Conservation (phyloP, 2,113 vertebrate species). For the Thymallus thymallus region DNA sequence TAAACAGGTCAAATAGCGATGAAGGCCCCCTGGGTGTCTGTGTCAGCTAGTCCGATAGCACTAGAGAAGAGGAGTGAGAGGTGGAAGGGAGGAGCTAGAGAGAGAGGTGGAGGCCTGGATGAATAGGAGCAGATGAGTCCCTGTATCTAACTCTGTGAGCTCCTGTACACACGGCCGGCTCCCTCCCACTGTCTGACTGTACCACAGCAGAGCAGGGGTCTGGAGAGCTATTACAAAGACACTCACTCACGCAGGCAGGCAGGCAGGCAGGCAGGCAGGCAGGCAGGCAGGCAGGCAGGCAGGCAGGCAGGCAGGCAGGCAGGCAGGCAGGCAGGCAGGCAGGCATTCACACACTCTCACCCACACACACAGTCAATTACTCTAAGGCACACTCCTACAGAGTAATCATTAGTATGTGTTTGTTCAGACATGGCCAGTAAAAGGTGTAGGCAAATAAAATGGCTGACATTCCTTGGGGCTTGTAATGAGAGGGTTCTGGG, state of each 20-base stretch:
- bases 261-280: no score
- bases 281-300: no score
- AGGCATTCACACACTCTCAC: no score
- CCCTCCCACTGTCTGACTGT: slow-evolving; percentile 40
- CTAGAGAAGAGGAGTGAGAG: background rate
- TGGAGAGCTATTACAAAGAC: slow-evolving; percentile 27
- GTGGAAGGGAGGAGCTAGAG: background rate
- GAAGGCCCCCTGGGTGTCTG: background rate
- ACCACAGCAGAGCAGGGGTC: slow-evolving; percentile 54
- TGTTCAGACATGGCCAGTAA: background rate
- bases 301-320: no score
- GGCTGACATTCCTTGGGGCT: background rate
- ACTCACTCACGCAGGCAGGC: no score
- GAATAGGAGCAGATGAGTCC: slow-evolving; percentile 56
- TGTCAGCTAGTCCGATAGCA: background rate
- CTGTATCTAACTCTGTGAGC: slow-evolving; percentile 53
- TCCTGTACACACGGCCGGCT: slow-evolving; percentile 46
- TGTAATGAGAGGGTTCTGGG: background rate
- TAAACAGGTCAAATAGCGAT: background rate
- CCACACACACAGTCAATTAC: no score
- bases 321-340: no score
- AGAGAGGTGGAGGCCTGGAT: background rate
- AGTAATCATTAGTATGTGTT: background rate
- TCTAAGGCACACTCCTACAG: no score
- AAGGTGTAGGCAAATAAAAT: background rate